A percentile compares a stretch with the other conserved stretches of the same genome.
Conservation (phyloP, 2,113 vertebrate species). For the Hippocampus guttulatus region DNA sequence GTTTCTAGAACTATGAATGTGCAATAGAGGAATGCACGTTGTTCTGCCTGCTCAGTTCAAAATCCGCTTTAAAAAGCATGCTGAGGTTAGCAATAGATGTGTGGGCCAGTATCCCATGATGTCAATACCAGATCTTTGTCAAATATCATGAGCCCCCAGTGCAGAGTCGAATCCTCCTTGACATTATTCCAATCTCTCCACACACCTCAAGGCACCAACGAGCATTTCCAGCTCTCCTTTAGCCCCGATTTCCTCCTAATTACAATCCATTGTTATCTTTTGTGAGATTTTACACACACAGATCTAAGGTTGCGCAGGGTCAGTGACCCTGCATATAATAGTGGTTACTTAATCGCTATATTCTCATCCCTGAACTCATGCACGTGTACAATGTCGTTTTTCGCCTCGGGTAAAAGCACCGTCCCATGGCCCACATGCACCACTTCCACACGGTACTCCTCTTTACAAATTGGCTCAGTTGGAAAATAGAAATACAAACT, state of each 20-base stretch:
- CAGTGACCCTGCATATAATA: constrained; percentile 18
- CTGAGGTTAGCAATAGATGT: constrained; percentile 27
- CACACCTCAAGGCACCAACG: constrained; percentile 19
- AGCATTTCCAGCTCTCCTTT: constrained; percentile 34
- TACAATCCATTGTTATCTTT: constrained; percentile 49
- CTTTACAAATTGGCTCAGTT: constrained; percentile 2
- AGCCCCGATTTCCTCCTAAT: constrained; percentile 48
- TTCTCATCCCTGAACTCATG: constrained; percentile 39
- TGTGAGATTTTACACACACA: constrained; percentile 45
- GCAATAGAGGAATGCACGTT: neutral
- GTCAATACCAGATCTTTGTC: constrained; percentile 83
- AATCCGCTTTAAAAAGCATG: neutral
- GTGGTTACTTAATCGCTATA: constrained; percentile 35
- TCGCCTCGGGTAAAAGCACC: constrained; percentile 11
- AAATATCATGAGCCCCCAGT: constrained; percentile 72
- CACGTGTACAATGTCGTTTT: constrained; percentile 17
- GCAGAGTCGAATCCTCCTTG: constrained; percentile 28
- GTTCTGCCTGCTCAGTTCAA: neutral
- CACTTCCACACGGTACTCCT: constrained; percentile 13
- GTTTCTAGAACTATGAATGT: neutral
- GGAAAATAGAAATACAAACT: constrained; percentile 5
- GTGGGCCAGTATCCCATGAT: constrained; percentile 77
- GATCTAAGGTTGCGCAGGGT: constrained; percentile 39
- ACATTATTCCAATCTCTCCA: constrained; percentile 2
- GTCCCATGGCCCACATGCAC: constrained; percentile 21